Evolutionary conservation across 2,797 vertebrate genomes (phyloP).

Genomic region (Synaphobranchus kaupii): DNA sequence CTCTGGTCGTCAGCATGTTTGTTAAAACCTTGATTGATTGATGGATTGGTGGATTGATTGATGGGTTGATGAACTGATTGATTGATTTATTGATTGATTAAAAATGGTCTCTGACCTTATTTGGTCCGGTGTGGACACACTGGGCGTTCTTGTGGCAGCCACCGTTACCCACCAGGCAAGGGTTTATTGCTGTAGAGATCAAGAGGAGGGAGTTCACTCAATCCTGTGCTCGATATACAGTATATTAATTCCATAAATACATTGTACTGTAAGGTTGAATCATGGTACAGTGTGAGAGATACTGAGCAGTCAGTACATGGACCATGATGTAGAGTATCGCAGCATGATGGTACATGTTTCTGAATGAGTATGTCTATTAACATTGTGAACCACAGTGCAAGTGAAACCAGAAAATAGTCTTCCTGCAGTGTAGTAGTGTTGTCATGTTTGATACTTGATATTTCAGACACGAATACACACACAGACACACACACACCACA

Average conservation of each 20-base stretch:
- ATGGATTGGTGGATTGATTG: background rate
- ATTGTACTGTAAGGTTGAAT: background rate
- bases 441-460: background rate
- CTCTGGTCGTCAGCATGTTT: background rate
- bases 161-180: slow-evolving; percentile 80
- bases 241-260: too few relatives aligned
- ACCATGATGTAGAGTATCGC: too few relatives aligned
- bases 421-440: background rate
- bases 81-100: background rate
- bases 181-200: slow-evolving; percentile 83
- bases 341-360: too few relatives aligned
- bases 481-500: slow-evolving; percentile 26
- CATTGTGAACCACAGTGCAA: background rate
- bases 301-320: too few relatives aligned
- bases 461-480: background rate
- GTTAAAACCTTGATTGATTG: background rate
- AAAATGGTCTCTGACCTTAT: slow-evolving; percentile 75
- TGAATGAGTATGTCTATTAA: too few relatives aligned
- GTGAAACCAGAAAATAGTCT: background rate
- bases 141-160: slow-evolving; percentile 83
- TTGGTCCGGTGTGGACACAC: slow-evolving; percentile 87
- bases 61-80: background rate
- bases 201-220: slow-evolving; percentile 34
- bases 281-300: background rate
- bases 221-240: background rate